phyloP scores from a whole-genome alignment of 2,888 invertebrate genomes.

The Onthophagus sagittarius region DNA sequence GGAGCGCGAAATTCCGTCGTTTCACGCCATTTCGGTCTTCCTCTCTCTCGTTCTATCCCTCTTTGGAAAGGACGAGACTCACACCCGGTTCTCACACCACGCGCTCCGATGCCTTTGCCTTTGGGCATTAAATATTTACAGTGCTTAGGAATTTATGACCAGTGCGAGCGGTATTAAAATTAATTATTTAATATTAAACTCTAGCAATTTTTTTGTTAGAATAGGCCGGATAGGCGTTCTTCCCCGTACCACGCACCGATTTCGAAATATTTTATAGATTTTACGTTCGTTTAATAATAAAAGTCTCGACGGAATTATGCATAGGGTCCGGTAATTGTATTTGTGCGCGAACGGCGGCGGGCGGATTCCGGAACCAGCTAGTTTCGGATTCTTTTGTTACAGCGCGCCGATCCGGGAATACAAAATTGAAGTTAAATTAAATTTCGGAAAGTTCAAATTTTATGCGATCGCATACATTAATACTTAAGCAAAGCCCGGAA shows the following conservation, averaged over 20 bases:
- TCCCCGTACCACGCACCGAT: conserved; percentile 26
- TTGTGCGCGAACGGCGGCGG: conserved; percentile 27
- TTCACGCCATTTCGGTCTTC: conserved; percentile 17
- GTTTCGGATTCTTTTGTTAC: conserved; percentile 29
- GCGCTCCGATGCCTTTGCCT: conserved; percentile 35
- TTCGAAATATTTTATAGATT: conserved; percentile 38
- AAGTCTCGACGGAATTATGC: conserved; percentile 38
- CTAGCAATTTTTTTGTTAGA: conserved; percentile 54
- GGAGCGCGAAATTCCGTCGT: conserved; percentile 44
- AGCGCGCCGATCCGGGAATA: conserved; percentile 24
- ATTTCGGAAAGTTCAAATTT: conserved; percentile 30
- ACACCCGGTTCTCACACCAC: conserved; percentile 24
- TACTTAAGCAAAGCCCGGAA: conserved; percentile 15
- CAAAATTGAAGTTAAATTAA: conserved; percentile 32
- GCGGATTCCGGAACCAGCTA: neutral
- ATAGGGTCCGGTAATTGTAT: conserved; percentile 40
- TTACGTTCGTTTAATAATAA: conserved; percentile 40
- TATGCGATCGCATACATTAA: conserved; percentile 27
- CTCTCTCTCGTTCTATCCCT: neutral
- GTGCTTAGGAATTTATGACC: conserved; percentile 47
- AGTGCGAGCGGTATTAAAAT: conserved; percentile 55
- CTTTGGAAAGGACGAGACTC: conserved; percentile 1
- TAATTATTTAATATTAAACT: conserved; percentile 60
- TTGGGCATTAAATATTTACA: conserved; percentile 46
- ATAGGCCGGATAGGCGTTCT: conserved; percentile 26